Conservation (phyloP, 2,113 vertebrate species). For the Myotis brandtii region DNA sequence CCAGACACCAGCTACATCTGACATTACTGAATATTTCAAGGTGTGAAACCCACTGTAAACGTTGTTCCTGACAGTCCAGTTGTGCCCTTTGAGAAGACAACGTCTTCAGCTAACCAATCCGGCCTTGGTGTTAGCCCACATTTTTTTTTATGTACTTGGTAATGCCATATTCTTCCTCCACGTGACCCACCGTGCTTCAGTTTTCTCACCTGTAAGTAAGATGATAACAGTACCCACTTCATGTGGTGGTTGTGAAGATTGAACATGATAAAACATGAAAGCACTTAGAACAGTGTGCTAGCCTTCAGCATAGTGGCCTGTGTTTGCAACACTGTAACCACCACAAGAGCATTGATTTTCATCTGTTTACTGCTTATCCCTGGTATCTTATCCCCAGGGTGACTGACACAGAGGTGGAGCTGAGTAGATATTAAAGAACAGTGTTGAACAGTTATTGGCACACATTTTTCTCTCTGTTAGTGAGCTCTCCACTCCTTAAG, state of each 20-base stretch:
- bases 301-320: background rate
- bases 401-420: background rate
- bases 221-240: background rate
- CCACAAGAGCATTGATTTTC: background rate
- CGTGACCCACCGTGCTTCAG: background rate
- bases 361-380: background rate
- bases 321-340: background rate
- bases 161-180: background rate
- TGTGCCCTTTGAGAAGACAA: background rate
- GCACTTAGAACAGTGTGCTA: background rate
- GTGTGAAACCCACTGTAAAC: background rate
- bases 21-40: background rate
- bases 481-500: background rate
- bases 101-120: background rate
- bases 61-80: background rate
- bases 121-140: background rate
- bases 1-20: background rate
- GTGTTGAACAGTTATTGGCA: background rate
- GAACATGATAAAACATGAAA: background rate
- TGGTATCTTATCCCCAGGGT: background rate
- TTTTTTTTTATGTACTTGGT: background rate
- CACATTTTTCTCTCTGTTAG: background rate
- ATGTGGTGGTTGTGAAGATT: background rate
- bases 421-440: constrained; percentile 36
- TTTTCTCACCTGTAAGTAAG: background rate